Conservation (phyloP, 1,140 invertebrate genomes). For the Drosophila azteca region DNA sequence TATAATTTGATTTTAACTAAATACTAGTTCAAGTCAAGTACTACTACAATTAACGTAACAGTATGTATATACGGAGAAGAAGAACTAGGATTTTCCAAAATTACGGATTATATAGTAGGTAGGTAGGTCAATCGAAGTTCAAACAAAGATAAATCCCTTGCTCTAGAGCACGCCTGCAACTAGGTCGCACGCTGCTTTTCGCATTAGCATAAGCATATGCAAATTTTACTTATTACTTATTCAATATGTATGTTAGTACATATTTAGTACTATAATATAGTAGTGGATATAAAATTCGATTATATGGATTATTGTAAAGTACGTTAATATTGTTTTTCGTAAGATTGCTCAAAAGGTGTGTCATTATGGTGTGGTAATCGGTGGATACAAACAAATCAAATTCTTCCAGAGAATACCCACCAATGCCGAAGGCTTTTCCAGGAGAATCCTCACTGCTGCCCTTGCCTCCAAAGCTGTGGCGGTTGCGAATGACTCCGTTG, state of each 20-base stretch:
- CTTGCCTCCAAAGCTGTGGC: conserved; percentile 82
- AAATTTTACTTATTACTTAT: conserved; percentile 55
- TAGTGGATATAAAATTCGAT: conserved; percentile 54
- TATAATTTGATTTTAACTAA: conserved; percentile 10
- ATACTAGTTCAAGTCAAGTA: conserved; percentile 22
- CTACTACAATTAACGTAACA: conserved; percentile 22
- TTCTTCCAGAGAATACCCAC: conserved; percentile 85
- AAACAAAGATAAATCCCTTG: conserved; percentile 78
- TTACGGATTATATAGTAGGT: not conserved
- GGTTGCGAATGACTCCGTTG: conserved; percentile 63
- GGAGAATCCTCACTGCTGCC: conserved; percentile 79
- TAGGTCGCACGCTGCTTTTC: conserved; percentile 38
- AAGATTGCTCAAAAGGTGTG: conserved; percentile 67
- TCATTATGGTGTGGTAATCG: conserved; percentile 47
- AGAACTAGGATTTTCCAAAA: conserved; percentile 16
- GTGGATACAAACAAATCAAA: not conserved
- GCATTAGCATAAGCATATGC: conserved; percentile 62
- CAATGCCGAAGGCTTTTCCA: conserved; percentile 90
- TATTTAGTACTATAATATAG: conserved; percentile 15
- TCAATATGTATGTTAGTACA: conserved; percentile 9
- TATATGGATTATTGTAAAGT: conserved; percentile 59
- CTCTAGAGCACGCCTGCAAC: conserved; percentile 56
- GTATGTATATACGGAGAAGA: conserved; percentile 1
- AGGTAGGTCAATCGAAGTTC: conserved; percentile 7
- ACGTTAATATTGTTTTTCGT: conserved; percentile 29